A percentile compares a stretch with the other conserved stretches of the same genome.
phyloP scores from a whole-genome alignment of 2,113 vertebrate genomes.

The Microtus pennsylvanicus region DNA sequence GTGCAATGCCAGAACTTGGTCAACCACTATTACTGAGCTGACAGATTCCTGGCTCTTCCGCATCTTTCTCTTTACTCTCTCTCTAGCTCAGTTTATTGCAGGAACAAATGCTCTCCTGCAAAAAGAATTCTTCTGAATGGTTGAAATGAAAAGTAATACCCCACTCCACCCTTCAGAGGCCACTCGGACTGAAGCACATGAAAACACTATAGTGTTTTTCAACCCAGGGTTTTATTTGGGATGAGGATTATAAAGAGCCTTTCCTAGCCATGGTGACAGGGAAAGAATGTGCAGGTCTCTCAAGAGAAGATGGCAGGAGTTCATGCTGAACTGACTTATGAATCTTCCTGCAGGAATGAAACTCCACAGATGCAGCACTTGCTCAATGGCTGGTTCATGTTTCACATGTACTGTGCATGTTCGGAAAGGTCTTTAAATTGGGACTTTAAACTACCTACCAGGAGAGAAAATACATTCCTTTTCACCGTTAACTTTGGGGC shows the following conservation, averaged over 20 bases:
- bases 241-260: conserved; percentile 41
- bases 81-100: conserved; percentile 77
- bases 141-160: conserved; percentile 77
- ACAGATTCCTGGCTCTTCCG: conserved; percentile 75
- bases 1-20: conserved; percentile 43
- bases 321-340: conserved; percentile 29
- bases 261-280: conserved; percentile 53
- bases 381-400: not conserved
- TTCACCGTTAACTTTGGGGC: conserved; percentile 6
- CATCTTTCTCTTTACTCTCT: not conserved
- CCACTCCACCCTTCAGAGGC: conserved; percentile 61
- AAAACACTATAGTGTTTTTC: conserved; percentile 60
- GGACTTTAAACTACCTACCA: conserved; percentile 46
- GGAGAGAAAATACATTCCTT: not conserved
- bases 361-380: conserved; percentile 8
- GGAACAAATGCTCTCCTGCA: conserved; percentile 78
- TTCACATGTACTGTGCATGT: conserved; percentile 35
- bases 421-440: conserved; percentile 66
- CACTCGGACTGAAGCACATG: conserved; percentile 63
- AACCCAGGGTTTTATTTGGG: conserved; percentile 23
- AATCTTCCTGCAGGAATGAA: conserved; percentile 59
- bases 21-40: conserved; percentile 63
- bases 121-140: conserved; percentile 72
- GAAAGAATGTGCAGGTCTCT: conserved; percentile 66
- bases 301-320: not conserved